Evolutionary conservation across 2,113 vertebrate species (phyloP).

Genomic region (Saguinus imperator): DNA sequence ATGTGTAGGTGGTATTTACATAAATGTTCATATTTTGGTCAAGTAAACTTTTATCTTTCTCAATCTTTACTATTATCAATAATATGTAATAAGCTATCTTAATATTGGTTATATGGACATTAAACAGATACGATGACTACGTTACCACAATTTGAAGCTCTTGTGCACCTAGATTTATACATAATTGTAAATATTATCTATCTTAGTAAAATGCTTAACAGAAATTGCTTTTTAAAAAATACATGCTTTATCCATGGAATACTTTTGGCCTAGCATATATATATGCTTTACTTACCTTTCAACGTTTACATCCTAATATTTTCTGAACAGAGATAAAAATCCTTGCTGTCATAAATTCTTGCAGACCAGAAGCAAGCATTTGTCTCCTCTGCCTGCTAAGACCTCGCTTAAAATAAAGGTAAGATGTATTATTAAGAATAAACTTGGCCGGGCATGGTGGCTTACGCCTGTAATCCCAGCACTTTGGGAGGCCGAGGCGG

Average conservation of each 20-base stretch:
- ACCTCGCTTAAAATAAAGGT: neutral
- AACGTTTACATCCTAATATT: neutral
- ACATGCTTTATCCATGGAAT: neutral
- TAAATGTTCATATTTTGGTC: neutral
- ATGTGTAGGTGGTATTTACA: neutral
- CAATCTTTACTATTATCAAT: neutral
- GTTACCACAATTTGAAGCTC: neutral
- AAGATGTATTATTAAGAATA: neutral
- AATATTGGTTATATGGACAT: neutral
- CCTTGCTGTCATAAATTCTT: neutral
- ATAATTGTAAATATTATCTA: neutral
- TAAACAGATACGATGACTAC: neutral
- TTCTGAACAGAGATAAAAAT: neutral
- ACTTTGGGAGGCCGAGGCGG: too few relatives aligned
- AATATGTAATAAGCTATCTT: neutral
- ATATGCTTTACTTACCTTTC: neutral
- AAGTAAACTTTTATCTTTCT: neutral
- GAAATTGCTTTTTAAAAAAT: neutral
- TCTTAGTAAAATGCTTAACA: neutral
- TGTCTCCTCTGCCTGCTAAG: neutral
- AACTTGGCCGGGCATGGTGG: neutral
- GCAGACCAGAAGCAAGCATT: neutral
- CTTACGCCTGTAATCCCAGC: too few relatives aligned
- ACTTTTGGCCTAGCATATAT: neutral
- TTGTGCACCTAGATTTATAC: neutral